Evolutionary conservation across 2,888 invertebrate genomes (phyloP).

Genomic region (Drosophila meridionalis): DNA sequence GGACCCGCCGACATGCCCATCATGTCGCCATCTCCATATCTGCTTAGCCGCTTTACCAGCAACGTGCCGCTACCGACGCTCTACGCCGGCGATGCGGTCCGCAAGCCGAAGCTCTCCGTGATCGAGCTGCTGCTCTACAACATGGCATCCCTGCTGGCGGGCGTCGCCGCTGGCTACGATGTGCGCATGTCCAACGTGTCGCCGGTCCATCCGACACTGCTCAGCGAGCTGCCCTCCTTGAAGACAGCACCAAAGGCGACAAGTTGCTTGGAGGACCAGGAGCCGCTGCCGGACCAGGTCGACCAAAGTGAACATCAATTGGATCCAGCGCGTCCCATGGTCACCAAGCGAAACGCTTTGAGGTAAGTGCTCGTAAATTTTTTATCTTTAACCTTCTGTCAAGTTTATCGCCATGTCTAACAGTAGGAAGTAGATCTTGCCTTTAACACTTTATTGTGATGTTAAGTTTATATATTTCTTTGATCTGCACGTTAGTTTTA

Average conservation of each 20-base stretch:
- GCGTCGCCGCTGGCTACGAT: slow-evolving; percentile 96
- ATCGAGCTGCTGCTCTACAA: slow-evolving; percentile 90
- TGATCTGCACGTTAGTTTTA: too few relatives aligned
- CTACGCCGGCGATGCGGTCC: slow-evolving; percentile 89
- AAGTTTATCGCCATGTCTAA: background rate
- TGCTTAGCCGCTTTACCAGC: slow-evolving; percentile 84
- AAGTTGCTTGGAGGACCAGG: slow-evolving; percentile 8
- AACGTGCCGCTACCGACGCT: slow-evolving; percentile 92
- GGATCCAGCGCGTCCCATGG: slow-evolving; percentile 9
- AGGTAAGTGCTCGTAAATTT: slow-evolving; percentile 18
- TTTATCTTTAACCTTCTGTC: too few relatives aligned
- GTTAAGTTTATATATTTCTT: too few relatives aligned
- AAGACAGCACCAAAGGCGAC: slow-evolving; percentile 79
- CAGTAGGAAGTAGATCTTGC: too few relatives aligned
- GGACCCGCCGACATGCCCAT: slow-evolving; percentile 80
- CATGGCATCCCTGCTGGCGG: slow-evolving; percentile 95
- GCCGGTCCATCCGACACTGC: slow-evolving; percentile 92
- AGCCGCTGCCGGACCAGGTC: slow-evolving; percentile 9
- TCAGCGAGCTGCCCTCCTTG: slow-evolving; percentile 87
- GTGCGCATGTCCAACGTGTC: slow-evolving; percentile 94
- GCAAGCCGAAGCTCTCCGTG: slow-evolving; percentile 84
- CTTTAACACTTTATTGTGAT: too few relatives aligned
- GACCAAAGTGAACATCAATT: slow-evolving; percentile 14
- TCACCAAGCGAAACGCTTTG: background rate
- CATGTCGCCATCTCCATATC: slow-evolving; percentile 83